phyloP scores from a whole-genome alignment of 2,888 invertebrate genomes.

The Ashinkailepas kermadecensis region DNA sequence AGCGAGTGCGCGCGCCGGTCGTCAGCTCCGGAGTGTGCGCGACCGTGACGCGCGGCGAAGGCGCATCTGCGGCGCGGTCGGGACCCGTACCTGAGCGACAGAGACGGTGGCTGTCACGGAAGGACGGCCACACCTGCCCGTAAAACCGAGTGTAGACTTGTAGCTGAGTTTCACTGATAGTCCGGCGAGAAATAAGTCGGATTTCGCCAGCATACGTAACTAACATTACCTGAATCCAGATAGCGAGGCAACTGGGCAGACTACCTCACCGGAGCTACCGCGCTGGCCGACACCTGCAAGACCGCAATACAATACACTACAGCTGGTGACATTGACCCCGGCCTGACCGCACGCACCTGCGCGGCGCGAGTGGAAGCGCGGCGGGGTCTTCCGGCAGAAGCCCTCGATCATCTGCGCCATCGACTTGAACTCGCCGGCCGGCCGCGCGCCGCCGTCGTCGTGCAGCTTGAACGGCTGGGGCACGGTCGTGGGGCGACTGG shows the following conservation, averaged over 20 bases:
- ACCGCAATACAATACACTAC: no score
- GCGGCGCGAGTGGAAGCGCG: constrained; percentile 13
- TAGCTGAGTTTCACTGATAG: no score
- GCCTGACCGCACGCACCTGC: neutral
- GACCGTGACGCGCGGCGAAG: neutral
- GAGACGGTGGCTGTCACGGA: no score
- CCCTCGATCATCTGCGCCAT: constrained; percentile 4
- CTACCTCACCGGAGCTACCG: no score
- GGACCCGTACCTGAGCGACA: neutral
- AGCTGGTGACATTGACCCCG: neutral
- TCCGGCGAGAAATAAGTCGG: no score
- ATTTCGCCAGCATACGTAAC: no score
- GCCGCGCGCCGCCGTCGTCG: neutral
- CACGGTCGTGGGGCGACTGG: neutral
- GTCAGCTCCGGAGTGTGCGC: constrained; percentile 1
- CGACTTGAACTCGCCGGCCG: constrained; percentile 4
- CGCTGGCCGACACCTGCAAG: no score
- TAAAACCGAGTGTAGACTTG: neutral
- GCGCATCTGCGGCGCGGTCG: neutral
- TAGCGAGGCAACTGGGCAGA: no score
- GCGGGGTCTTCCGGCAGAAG: constrained; percentile 3
- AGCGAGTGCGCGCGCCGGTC: neutral
- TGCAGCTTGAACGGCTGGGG: constrained; percentile 18
- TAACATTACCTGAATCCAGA: no score
- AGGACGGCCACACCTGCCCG: neutral